Base-by-base conservation (phyloP, 64 coral and sea anemone genomes). In the Acropora tenuis region DNA sequence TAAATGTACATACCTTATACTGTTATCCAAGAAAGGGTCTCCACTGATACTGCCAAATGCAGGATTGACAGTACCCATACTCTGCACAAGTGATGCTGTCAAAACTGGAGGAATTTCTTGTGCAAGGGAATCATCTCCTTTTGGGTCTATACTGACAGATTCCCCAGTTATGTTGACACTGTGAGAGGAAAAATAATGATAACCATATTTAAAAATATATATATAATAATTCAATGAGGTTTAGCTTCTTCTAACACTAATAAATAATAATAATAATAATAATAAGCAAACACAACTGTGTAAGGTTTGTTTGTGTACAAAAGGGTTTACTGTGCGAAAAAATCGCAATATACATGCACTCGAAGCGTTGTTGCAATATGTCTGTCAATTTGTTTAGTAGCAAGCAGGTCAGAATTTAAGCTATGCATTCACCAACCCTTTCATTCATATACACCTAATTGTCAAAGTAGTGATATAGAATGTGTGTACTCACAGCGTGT, bases 111-210 rank as follows among this genome's bases (percentile, higher is more conserved):
- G 47, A 46, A 77, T 77, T 77, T 77, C 76, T 78, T 52, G 17
- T 4, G 46, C 76, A 78, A 78, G 76, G 52, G 76, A 78, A 52
- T 78, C 76, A 50, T 52, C 74, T 76, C 8, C 9, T 76, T 76
- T 76, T 44, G 47, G 12, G 76, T 78, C 76, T 50, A 78, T n/a
- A 12, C 13, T 3, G 52, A 78, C 76, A 78, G 76, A 53, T 78
- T 50, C 46, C 76, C 76, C 76, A 78, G 76, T 78, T 78, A 78
- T 18, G 17, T 78, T n/a, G 12, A 78, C 48, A 52, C 76, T 78
- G 17, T 50, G 76, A 44, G 74, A 76, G 76, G 76, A 52, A 78
- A 78, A 78, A 50, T 50, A 50, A 2, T n/a, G 46, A 78, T 78
- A 78, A 78, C 76, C 17, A 78, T 78, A 52, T 78, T 78, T 6